A percentile compares a stretch with the other conserved stretches of the same genome.
Evolutionary conservation across 2,888 invertebrate genomes (phyloP).

Genomic region (Diaprepes abbreviatus): DNA sequence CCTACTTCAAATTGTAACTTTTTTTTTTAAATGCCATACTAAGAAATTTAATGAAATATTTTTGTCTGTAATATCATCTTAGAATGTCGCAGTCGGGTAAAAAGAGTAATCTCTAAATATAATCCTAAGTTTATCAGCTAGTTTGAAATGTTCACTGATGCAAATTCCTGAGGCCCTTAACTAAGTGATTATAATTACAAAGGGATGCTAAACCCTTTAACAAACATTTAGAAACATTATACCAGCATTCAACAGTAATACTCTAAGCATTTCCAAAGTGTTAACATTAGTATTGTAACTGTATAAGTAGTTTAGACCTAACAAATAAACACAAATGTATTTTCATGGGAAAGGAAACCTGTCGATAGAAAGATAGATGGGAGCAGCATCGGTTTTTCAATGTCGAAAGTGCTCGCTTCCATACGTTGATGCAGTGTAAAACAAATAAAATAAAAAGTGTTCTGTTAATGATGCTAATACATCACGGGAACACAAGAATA

Average conservation of each 20-base stretch:
- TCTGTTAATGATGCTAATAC: conserved; percentile 7
- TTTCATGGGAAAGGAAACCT: conserved; percentile 13
- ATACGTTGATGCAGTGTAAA: neutral
- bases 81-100: too few relatives aligned
- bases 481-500: neutral
- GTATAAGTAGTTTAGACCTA: neutral
- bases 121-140: neutral
- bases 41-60: too few relatives aligned
- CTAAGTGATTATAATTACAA: conserved; percentile 14
- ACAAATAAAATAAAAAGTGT: conserved; percentile 8
- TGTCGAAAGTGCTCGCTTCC: conserved; percentile 4
- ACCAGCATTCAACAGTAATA: conserved; percentile 1
- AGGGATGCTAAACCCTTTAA: conserved; percentile 6
- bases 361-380: conserved; percentile 15
- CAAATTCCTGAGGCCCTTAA: neutral
- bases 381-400: conserved; percentile 5
- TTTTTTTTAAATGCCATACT: too few relatives aligned
- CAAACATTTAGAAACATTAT: conserved; percentile 6
- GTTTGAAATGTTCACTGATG: neutral
- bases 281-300: conserved; percentile 16
- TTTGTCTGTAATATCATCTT: too few relatives aligned
- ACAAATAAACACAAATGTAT: conserved; percentile 10
- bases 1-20: too few relatives aligned
- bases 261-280: conserved; percentile 8
- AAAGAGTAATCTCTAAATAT: too few relatives aligned